Conservation (phyloP, 2,888 invertebrate species). For the Drosophila tripunctata region DNA sequence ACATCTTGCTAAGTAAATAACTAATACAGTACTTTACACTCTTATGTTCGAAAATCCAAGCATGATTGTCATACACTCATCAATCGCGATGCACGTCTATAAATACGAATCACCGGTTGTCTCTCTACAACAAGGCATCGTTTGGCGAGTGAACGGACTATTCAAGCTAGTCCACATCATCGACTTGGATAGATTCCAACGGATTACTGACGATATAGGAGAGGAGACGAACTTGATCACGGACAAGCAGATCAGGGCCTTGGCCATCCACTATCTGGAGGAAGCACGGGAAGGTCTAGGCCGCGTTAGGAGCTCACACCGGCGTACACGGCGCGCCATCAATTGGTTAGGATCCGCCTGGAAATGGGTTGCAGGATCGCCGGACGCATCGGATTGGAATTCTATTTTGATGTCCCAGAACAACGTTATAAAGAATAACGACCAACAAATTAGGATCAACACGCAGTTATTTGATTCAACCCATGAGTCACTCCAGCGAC, state of each 20-base stretch:
- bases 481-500: background rate
- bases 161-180: background rate
- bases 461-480: slow-evolving; percentile 3
- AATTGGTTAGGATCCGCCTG: slow-evolving; percentile 36
- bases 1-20: no score
- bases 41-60: no score
- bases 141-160: slow-evolving; percentile 13
- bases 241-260: background rate
- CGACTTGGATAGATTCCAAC: background rate
- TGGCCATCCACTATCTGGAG: background rate
- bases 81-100: background rate
- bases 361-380: slow-evolving; percentile 34
- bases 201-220: background rate
- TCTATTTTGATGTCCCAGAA: slow-evolving; percentile 8
- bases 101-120: slow-evolving; percentile 4
- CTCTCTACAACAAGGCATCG: background rate
- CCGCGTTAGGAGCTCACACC: background rate
- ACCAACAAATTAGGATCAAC: slow-evolving; percentile 38
- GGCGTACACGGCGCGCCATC: slow-evolving; percentile 8
- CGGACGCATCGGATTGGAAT: slow-evolving; percentile 17
- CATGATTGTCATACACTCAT: background rate
- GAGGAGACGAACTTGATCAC: background rate
- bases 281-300: background rate
- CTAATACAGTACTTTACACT: no score
- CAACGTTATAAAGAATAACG: slow-evolving; percentile 11